phyloP scores from a whole-genome alignment of 1,140 invertebrate genomes.

The Agraylea sexmaculata region DNA sequence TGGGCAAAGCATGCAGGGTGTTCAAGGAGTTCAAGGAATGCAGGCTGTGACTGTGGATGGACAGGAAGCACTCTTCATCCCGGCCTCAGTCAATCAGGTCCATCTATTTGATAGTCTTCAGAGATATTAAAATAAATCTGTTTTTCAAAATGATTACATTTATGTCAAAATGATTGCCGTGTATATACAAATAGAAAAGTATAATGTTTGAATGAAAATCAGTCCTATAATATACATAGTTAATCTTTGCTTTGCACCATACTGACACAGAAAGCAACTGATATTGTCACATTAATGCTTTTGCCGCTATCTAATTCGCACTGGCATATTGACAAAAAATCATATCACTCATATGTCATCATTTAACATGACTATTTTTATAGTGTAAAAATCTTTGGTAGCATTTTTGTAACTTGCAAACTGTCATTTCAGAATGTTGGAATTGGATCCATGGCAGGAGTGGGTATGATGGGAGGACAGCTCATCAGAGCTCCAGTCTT shows the following conservation, averaged over 20 bases:
- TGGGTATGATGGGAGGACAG: conserved; percentile 45
- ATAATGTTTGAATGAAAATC: too few species aligned
- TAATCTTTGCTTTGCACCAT: too few species aligned
- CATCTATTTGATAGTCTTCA: conserved; percentile 1
- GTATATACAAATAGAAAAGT: too few species aligned
- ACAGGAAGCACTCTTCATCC: conserved; percentile 84
- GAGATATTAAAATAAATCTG: too few species aligned
- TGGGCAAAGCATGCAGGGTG: conserved; percentile 17
- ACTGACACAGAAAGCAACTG: too few species aligned
- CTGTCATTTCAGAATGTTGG: conserved; percentile 34
- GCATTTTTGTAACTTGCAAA: not conserved
- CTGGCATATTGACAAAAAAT: too few species aligned
- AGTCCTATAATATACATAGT: too few species aligned
- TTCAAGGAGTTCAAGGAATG: conserved; percentile 40
- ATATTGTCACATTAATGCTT: too few species aligned
- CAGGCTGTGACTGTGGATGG: conserved; percentile 87
- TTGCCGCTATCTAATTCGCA: too few species aligned
- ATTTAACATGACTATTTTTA: conserved; percentile 6
- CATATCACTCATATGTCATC: too few species aligned
- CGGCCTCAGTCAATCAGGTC: conserved; percentile 37
- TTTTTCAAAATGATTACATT: too few species aligned
- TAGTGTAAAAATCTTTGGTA: not conserved
- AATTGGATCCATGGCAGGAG: conserved; percentile 38
- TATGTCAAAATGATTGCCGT: too few species aligned
- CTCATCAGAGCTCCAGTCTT: conserved; percentile 47